Conservation (phyloP, 2,113 vertebrate species). For the Fregata magnificens region DNA sequence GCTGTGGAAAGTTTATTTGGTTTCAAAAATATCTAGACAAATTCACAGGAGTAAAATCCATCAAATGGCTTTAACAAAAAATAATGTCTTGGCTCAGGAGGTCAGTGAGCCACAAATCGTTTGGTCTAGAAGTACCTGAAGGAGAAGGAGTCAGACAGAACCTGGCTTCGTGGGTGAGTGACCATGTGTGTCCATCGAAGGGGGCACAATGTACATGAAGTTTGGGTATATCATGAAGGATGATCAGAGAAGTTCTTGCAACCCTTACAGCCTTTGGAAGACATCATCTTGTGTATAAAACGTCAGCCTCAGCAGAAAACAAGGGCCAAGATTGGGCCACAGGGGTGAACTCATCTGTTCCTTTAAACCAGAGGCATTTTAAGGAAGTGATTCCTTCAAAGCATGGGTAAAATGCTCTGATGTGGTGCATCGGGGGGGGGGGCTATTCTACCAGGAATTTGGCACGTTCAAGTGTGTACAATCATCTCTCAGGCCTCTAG, state of each 20-base stretch:
- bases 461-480: neutral
- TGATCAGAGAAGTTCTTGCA: neutral
- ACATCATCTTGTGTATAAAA: neutral
- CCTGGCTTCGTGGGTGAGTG: neutral
- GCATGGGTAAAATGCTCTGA: neutral
- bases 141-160: neutral
- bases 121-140: neutral
- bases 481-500: neutral
- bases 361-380: conserved; percentile 30
- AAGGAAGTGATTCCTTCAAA: conserved; percentile 37
- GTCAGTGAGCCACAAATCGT: neutral
- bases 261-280: neutral
- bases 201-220: neutral
- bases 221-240: neutral
- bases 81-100: neutral
- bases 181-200: accelerated
- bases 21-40: neutral
- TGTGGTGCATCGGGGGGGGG: neutral
- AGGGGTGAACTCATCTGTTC: neutral
- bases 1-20: neutral
- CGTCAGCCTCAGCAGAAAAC: neutral
- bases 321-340: neutral
- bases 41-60: neutral
- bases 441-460: neutral
- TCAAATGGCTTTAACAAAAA: neutral